Base-by-base conservation (phyloP, 2,888 invertebrate genomes). In the Brachylomia viminalis region DNA sequence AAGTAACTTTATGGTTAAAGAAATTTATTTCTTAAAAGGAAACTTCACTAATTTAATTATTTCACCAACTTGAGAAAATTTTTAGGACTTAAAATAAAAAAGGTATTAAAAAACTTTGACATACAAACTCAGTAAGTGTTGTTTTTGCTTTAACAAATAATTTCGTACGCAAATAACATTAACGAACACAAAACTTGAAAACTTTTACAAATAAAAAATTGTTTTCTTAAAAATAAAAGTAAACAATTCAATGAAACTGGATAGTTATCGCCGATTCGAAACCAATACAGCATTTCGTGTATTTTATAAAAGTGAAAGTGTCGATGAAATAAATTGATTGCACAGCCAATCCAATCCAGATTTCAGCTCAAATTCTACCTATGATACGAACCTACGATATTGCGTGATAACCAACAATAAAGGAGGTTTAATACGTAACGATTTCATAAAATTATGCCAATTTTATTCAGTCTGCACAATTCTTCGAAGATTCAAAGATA, bases 251-350 rank as follows among this genome's bases (percentile, higher is more conserved):
- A 23, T 61, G 17, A 38, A 80, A 76, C 20, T 74, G 38, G 30
- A 64, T 17, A 52, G 23, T 58, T 82, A 82, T 73, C 66, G 45
- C 17, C 47, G 62, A 72, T 73, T 76, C 47, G 69, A 75, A 82
- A 82, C 54, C 49, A 61, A 71, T 66, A 58, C 45, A 67, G 70
- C 42, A 71, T 82, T 79, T 84, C 88, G 79, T 87, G 85, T 81
- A 61, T 74, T 77, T 73, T 72, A 33, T 33, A 27, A 59, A 79
- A 85, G 88, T 83, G 88, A 88, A 88, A 88, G 88, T 83, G 15
- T 61, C 66, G 54, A 80, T 58, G 64, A 83, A 83, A 83, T 78
- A 80, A 80, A 81, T 82, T 79, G 78, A 83, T 88, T 85, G 80
- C 83, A 79, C n/a, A 67, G 64, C 33, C 75, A 33, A 75, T 58